Percentiles rank a stretch among this genome's conserved stretches.
phyloP scores from a whole-genome alignment of 2,113 vertebrate species.

The Orthonyx spaldingii region DNA sequence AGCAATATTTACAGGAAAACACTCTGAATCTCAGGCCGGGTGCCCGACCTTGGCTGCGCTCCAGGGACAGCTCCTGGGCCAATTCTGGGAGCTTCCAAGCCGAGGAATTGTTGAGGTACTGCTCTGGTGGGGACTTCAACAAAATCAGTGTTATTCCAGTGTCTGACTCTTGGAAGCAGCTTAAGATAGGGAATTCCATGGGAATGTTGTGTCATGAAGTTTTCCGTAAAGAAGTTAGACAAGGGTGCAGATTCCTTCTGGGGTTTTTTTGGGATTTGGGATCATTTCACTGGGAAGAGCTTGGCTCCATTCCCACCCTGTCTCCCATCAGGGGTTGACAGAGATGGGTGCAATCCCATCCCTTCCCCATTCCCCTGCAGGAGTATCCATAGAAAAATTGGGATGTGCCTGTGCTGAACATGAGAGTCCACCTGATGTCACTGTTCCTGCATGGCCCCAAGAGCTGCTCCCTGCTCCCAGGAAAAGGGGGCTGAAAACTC shows the following conservation, averaged over 20 bases:
- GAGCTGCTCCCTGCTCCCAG: not conserved
- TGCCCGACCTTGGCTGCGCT: not conserved
- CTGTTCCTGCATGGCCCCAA: not conserved
- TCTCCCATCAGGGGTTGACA: not conserved
- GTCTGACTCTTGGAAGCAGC: not conserved
- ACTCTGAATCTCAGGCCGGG: too few species aligned
- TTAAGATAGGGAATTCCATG: not conserved
- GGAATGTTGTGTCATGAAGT: too few species aligned
- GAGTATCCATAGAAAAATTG: rapidly evolving
- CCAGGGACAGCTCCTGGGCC: not conserved
- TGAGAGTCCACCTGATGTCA: constrained; percentile 10
- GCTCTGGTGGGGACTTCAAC: not conserved
- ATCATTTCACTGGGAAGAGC: not conserved
- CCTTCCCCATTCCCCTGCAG: not conserved
- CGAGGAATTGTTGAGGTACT: not conserved
- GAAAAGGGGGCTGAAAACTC: not conserved
- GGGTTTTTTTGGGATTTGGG: not conserved
- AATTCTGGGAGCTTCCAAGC: not conserved
- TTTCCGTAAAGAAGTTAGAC: not conserved
- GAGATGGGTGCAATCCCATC: not conserved
- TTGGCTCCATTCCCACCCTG: not conserved
- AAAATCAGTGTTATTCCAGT: not conserved
- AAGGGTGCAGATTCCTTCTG: not conserved
- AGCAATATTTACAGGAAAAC: not conserved
- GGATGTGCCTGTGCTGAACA: not conserved